Base-by-base conservation (phyloP, 2,113 vertebrate genomes). In the Nerophis lumbriciformis region DNA sequence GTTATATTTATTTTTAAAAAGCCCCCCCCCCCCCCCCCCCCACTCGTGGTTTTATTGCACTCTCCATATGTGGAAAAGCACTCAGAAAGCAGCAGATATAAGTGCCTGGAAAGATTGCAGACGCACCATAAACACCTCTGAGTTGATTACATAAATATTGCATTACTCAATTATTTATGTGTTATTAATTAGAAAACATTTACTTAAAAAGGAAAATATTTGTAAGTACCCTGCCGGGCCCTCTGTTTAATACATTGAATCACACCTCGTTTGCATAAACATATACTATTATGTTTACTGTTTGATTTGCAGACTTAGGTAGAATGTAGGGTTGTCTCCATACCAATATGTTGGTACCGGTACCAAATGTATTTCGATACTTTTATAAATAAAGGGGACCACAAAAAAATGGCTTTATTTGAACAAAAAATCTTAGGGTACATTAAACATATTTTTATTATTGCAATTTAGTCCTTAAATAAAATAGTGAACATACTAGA, bases 1-100 rank as follows among this genome's bases (percentile, higher is more conserved):
- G 74, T 78, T 75, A 66, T 87, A 76, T 83, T 85, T 82, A 79
- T 67, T 75, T 72, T 73, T 42, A 84, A 74, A 73, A 83, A 76
- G 56, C 21, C 65, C 28, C 63, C 51, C 48, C 68, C 50, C 70
- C 69, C 28, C 65, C 21, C 62, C 28, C 65, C n/a, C 63, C 51
- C 48, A 70, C 50, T 73, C 69, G 49, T 78, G 79, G 72, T 58
- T 65, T 83, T 68, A 71, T 72, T 72, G 56, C 48, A 67, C 64
- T 57, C 72, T 73, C 68, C 65, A 85, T 79, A 72, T 82, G 83
- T 69, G 79, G 73, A 76, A 77, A 77, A 69, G 58, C 59, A 61
- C 48, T 72, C 48, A 53, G 65, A 69, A 69, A 66, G 61, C 75
- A 52, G 65, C 63, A 65, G 76, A 76, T 72, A 48, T 49, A 71